These are phyloP conservation scores for Mallateleia sp. DNA, from an alignment of 2,888 invertebrate species.

Conservation along the genomic window DNA sequence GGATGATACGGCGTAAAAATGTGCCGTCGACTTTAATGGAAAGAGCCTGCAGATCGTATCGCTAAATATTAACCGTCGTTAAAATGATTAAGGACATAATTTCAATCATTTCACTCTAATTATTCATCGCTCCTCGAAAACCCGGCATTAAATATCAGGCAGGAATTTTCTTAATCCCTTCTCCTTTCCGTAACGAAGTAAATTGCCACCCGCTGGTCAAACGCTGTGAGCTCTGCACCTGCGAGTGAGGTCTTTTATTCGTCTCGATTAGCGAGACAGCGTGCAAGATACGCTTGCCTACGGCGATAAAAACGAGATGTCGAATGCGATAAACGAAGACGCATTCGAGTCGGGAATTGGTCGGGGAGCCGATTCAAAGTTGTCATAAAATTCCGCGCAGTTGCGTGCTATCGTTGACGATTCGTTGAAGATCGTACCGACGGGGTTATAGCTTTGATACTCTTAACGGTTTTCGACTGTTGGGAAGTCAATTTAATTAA, in stretches of 20 bases:
- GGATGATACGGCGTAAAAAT: no score
- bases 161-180: not conserved
- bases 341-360: slow-evolving; percentile 23
- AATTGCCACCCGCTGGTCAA: slow-evolving; percentile 79
- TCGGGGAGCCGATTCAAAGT: slow-evolving; percentile 15
- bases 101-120: not conserved
- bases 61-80: not conserved
- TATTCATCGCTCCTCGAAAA: not conserved
- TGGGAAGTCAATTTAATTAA: slow-evolving; percentile 28
- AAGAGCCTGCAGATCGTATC: not conserved
- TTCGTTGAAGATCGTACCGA: not conserved
- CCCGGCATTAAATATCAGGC: slow-evolving; percentile 5
- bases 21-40: no score
- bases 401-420: slow-evolving; percentile 3
- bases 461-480: slow-evolving; percentile 7
- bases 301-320: slow-evolving; percentile 50
- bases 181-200: slow-evolving; percentile 43
- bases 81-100: slow-evolving; percentile 4
- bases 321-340: slow-evolving; percentile 44
- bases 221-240: slow-evolving; percentile 86
- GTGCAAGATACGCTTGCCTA: slow-evolving; percentile 48
- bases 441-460: slow-evolving; percentile 25
- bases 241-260: slow-evolving; percentile 80
- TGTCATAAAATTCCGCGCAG: slow-evolving; percentile 63
- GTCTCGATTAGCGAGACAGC: slow-evolving; percentile 66